Conservation (phyloP, 2,797 vertebrate species). For the Syncerus caffer region DNA sequence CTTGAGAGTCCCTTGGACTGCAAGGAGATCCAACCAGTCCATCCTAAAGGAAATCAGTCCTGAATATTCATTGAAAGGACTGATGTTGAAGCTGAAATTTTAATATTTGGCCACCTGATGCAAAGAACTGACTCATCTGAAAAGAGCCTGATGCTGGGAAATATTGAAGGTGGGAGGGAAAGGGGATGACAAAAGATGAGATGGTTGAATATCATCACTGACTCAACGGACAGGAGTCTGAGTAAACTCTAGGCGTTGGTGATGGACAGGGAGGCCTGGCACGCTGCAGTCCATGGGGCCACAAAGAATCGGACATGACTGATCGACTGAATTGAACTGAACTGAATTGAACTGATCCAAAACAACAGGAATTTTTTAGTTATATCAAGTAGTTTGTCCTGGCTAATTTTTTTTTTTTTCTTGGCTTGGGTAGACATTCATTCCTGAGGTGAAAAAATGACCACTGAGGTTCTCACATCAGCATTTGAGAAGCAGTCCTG, state of each 20-base stretch:
- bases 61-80: neutral
- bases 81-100: neutral
- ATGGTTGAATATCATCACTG: neutral
- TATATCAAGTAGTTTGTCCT: neutral
- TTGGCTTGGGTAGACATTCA: neutral
- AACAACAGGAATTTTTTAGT: neutral
- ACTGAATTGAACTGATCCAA: neutral
- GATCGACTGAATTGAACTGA: neutral
- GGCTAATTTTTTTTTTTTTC: neutral
- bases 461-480: neutral
- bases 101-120: neutral
- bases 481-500: neutral
- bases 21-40: neutral
- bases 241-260: fast-evolving
- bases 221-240: neutral
- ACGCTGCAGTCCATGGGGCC: neutral
- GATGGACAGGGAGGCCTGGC: neutral
- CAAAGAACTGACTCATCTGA: neutral
- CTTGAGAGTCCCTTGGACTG: neutral
- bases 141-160: neutral
- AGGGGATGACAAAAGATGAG: neutral
- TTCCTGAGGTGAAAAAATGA: neutral
- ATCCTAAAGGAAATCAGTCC: neutral
- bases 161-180: neutral
- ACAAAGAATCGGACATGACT: fast-evolving